These are phyloP conservation scores for Dipodomys stephensi DNA, from an alignment of 2,113 vertebrate species.

Conservation along the genomic window DNA sequence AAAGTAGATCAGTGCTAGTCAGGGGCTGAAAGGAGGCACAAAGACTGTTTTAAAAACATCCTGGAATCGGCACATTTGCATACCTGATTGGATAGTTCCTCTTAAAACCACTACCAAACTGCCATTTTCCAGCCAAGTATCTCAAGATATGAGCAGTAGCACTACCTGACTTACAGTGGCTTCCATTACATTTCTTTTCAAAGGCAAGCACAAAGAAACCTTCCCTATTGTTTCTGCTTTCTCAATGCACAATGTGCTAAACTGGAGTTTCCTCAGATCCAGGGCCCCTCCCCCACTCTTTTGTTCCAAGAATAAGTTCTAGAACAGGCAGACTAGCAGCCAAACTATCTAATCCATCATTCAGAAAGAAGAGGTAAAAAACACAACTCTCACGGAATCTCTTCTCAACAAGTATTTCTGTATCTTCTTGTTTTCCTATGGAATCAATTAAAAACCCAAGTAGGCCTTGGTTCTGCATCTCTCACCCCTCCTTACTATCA, in stretches of 20 bases:
- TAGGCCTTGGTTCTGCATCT: neutral
- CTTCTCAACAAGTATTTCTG: neutral
- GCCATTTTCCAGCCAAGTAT: neutral
- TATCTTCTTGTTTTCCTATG: neutral
- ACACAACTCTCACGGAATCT: neutral
- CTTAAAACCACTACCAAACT: neutral
- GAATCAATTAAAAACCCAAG: neutral
- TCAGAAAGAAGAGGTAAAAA: neutral
- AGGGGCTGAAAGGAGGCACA: too few species aligned
- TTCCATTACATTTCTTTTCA: neutral
- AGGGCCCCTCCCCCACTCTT: slow-evolving; percentile 55
- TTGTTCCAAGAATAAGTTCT: slow-evolving; percentile 49
- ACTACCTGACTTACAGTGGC: neutral
- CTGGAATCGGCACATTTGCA: slow-evolving; percentile 4
- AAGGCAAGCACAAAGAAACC: neutral
- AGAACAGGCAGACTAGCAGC: slow-evolving; percentile 25
- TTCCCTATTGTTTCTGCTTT: neutral
- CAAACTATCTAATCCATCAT: neutral
- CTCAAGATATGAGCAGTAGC: neutral
- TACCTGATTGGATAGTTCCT: slow-evolving; percentile 8
- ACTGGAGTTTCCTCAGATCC: neutral
- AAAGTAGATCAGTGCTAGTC: too few species aligned
- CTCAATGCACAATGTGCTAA: neutral
- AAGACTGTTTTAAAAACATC: neutral
- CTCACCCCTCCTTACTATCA: neutral